Evolutionary conservation across 2,888 invertebrate species (phyloP), one percentile per base, ranked within the genome.

Genomic region (Capitulum mitella): DNA sequence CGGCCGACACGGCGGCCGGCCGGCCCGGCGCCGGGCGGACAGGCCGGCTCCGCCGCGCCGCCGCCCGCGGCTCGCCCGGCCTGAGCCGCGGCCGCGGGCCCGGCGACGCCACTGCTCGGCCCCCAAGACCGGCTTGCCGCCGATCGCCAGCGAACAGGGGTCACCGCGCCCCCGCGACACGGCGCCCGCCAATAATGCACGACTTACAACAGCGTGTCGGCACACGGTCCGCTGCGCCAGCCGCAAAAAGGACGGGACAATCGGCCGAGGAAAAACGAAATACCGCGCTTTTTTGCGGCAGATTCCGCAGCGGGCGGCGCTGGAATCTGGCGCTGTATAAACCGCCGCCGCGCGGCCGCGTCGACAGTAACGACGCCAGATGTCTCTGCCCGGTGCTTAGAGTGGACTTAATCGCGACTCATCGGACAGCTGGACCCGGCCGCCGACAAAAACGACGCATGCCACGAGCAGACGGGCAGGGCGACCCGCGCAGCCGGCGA

Each of bases 391-490:
- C 16, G 34, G 34, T 22, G 34, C 64, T 64, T 19, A 64, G 34
- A 2, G 19, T 3, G 34, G 34, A 64, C 64, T 34, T 64, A 34
- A 64, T 64, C 64, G 19, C 29, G 29, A 19, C 0, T 34, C 34
- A 64, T 64, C 64, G 1, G 64, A 64, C 64, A 29, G 64, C 64
- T 14, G 16, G 1, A 16, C 10, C 64, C 32, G 34, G 34, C 34
- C 64, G 64, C 1, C 12, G 32, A 34, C 64, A 64, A 64, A 64
- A 64, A 34, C 32, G 64, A 6, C 64, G 32, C 32, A 19, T 19
- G 64, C 16, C 64, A 64, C 64, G 64, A 34, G 64, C 58, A 14
- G n/a, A n/a, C n/a, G n/a, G n/a, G n/a, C n/a, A n/a, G n/a, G n/a
- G n/a, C n/a, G n/a, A n/a, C n/a, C n/a, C n/a, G n/a, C n/a, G n/a